Base-by-base conservation (phyloP, 1,140 invertebrate species). In the Colletes gigas region DNA sequence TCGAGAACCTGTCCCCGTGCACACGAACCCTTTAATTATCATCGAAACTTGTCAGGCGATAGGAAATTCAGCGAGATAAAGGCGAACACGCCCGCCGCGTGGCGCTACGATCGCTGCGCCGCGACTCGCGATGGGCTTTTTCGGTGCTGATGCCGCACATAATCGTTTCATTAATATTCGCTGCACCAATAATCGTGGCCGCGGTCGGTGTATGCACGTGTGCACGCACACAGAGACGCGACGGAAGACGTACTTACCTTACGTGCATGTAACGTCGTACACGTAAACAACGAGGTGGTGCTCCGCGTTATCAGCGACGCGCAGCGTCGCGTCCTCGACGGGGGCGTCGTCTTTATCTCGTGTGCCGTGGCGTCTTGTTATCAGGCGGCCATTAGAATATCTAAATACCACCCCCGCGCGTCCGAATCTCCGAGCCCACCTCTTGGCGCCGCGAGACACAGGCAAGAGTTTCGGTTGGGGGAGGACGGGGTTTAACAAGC, bases 321-420 rank as follows among this genome's bases (percentile, higher is more conserved):
- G 87, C 91, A 91, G 92, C 92, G 90, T 90, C 92, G 91, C 90
- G 81, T 71, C 78, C 81, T 73, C 89, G 85, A 81, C 90, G 89
- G 81, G 76, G 83, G 88, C 89, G 90, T 91, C 91, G 91, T 92
- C 91, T 92, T 93, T 93, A 93, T 93, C 92, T 89, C 89, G 86
- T 3, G 86, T 86, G 83, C 87, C 85, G 89, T 71, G 80, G 85
- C 90, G 90, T 91, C 91, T 91, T 90, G 90, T 92, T 93, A 93
- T 93, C 92, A 86, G 91, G 78, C 83, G 86, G 86, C 91, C 92
- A 93, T 93, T 93, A 93, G 92, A 93, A 93, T 93, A 93, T 93
- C 92, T 93, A 93, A 93, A 93, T 93, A 93, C 91, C 90, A 92
- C 91, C 92, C 89, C 89, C 79, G 47, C 63, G 70, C 78, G 78